These are phyloP conservation scores for Cyclopterus lumpus DNA, from an alignment of 2,797 vertebrate genomes.

Conservation along the genomic window DNA sequence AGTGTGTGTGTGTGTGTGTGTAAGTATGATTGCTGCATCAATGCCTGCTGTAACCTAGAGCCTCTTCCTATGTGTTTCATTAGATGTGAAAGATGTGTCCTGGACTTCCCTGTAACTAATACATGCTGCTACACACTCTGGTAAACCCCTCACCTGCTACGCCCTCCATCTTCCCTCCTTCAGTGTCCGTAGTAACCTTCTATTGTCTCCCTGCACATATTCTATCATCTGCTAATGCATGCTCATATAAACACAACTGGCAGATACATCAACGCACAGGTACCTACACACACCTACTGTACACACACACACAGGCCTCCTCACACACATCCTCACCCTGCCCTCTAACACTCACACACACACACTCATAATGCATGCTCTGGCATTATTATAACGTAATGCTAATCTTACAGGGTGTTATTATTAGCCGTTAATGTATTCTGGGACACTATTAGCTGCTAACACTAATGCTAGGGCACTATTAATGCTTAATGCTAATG, in stretches of 20 bases:
- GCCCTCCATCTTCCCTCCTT: slow-evolving; percentile 47
- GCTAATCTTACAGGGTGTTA: slow-evolving; percentile 75
- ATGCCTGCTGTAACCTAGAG: slow-evolving; percentile 29
- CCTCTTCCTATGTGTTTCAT: no score
- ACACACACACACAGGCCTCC: background rate
- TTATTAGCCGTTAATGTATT: slow-evolving; percentile 80
- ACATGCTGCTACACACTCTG: slow-evolving; percentile 63
- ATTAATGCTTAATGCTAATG: slow-evolving; percentile 80
- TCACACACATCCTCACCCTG: slow-evolving; percentile 10
- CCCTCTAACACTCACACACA: slow-evolving; percentile 21
- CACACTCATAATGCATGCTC: slow-evolving; percentile 47
- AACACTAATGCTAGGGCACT: slow-evolving; percentile 76
- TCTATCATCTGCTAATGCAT: slow-evolving; percentile 56
- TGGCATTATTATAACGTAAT: slow-evolving; percentile 71
- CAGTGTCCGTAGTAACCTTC: slow-evolving; percentile 70
- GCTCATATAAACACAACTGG: slow-evolving; percentile 25
- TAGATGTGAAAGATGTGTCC: no score
- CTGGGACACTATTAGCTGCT: slow-evolving; percentile 79
- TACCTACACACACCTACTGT: background rate
- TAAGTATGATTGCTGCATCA: slow-evolving; percentile 23
- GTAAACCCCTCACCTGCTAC: slow-evolving; percentile 68
- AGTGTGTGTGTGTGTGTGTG: slow-evolving; percentile 1
- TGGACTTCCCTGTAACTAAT: slow-evolving; percentile 50
- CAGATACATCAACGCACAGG: slow-evolving; percentile 33
- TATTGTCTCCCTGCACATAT: slow-evolving; percentile 54